Evolutionary conservation across 2,113 vertebrate species (phyloP).

Genomic region (Alosa alosa): DNA sequence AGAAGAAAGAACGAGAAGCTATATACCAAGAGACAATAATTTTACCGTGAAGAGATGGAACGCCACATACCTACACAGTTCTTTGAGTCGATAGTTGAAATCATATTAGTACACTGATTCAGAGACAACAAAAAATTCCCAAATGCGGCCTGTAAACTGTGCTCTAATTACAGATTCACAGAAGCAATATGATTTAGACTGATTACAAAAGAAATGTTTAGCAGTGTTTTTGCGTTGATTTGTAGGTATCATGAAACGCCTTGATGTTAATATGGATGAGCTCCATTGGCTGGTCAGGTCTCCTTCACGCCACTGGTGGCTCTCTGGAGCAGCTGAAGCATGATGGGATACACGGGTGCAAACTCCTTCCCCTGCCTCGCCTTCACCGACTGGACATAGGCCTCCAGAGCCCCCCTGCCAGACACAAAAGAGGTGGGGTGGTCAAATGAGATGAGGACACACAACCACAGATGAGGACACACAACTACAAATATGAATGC

Average conservation of each 20-base stretch:
- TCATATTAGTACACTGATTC: background rate
- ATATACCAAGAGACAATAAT: background rate
- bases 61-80: background rate
- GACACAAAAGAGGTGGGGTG: background rate
- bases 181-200: background rate
- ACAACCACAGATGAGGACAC: background rate
- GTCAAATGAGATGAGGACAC: background rate
- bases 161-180: background rate
- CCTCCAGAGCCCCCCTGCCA: conserved; percentile 86
- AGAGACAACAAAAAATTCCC: background rate
- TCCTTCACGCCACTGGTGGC: conserved; percentile 72
- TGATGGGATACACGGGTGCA: conserved; percentile 91
- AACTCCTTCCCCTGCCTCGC: conserved; percentile 90
- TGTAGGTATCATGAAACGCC: background rate
- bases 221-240: background rate
- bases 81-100: background rate
- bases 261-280: background rate
- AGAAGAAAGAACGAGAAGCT: background rate
- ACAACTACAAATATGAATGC: background rate
- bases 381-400: conserved; percentile 91
- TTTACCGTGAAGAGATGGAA: background rate
- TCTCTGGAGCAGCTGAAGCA: conserved; percentile 91
- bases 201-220: background rate
- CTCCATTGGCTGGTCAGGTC: background rate
- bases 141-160: background rate